Conservation (phyloP, 2,888 invertebrate genomes). For the Cactoblastis cactorum region DNA sequence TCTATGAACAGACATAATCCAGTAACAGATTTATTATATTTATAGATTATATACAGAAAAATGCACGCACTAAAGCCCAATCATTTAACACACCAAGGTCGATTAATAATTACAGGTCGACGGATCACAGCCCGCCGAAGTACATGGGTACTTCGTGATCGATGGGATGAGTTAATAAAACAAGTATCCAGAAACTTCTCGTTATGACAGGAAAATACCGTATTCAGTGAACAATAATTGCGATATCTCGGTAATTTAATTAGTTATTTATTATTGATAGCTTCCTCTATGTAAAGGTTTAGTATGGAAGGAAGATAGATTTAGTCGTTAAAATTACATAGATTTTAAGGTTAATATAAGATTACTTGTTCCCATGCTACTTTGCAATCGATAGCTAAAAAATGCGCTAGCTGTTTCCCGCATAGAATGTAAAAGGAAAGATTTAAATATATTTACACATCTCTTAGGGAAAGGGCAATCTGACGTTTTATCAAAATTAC, state of each 20-base stretch:
- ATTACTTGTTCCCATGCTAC: too few species aligned
- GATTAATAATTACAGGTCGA: conserved; percentile 1
- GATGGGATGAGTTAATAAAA: not conserved
- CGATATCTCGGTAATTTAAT: not conserved
- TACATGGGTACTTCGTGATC: not conserved
- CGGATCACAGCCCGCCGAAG: not conserved
- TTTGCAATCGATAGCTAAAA: too few species aligned
- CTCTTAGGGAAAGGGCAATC: too few species aligned
- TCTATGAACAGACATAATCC: too few species aligned
- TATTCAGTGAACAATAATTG: not conserved
- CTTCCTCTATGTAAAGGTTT: not conserved
- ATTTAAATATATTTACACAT: too few species aligned
- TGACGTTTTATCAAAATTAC: too few species aligned
- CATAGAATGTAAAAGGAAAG: too few species aligned
- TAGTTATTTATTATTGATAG: not conserved
- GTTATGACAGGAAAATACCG: not conserved
- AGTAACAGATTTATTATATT: too few species aligned
- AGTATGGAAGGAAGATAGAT: not conserved
- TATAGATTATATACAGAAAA: not conserved
- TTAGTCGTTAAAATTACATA: too few species aligned
- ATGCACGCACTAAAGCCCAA: not conserved
- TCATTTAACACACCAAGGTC: not conserved
- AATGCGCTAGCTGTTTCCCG: too few species aligned
- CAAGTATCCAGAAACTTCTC: not conserved
- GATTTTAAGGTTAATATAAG: too few species aligned